phyloP scores from a whole-genome alignment of 2,797 vertebrate genomes.

The Micrastur ruficollis region DNA sequence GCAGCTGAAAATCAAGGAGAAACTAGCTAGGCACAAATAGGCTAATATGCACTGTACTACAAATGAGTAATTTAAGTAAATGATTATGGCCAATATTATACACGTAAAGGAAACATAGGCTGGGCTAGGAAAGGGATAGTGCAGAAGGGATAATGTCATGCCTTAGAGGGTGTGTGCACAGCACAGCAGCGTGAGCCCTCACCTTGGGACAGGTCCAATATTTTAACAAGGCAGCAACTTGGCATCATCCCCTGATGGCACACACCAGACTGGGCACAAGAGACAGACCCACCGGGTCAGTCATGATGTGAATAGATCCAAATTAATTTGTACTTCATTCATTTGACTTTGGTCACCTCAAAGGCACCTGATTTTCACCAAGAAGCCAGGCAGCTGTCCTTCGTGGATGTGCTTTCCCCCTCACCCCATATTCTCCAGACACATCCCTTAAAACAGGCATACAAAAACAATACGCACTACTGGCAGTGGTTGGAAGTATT shows the following conservation, averaged over 20 bases:
- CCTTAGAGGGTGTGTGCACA: not conserved
- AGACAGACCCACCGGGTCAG: not conserved
- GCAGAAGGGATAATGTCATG: too few relatives aligned
- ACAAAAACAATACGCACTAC: not conserved
- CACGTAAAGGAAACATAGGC: fast-evolving
- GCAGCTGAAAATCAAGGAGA: not conserved
- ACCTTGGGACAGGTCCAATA: not conserved
- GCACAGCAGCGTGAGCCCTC: not conserved
- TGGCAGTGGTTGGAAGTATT: not conserved
- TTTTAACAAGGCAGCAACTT: not conserved
- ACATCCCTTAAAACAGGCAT: not conserved
- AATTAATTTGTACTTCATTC: not conserved
- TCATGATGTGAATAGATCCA: not conserved
- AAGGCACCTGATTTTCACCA: not conserved
- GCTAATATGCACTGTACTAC: not conserved
- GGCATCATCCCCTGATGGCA: not conserved
- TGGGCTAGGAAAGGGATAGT: not conserved
- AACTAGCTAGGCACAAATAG: not conserved
- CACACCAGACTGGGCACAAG: not conserved
- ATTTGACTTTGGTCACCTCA: not conserved
- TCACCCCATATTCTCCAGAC: not conserved
- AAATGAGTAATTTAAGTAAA: not conserved
- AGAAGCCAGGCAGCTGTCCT: not conserved
- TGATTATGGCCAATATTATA: not conserved
- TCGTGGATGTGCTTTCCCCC: not conserved